Base-by-base conservation (phyloP, 2,888 invertebrate genomes). In the Drosophila kuntzei region DNA sequence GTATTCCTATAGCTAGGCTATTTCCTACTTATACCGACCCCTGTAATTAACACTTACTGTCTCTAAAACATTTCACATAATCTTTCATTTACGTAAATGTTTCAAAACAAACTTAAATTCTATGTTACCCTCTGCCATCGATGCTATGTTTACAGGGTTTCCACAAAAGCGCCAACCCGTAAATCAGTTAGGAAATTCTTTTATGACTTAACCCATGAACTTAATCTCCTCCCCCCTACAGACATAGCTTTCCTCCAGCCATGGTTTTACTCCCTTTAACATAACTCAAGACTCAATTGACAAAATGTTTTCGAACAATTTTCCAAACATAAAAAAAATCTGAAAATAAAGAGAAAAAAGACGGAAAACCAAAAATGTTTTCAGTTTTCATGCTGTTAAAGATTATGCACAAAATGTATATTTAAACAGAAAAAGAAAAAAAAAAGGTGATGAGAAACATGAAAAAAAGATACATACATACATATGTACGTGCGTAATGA, bases 361-460 rank as follows among this genome's bases (percentile, higher is more conserved):
- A 22, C 2, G 29, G 29, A 51, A 34, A 37, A n/a, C 27, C 20
- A 11, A 41, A 39, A 29, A 37, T 55, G 1, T 32, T 57, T 61
- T 61, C 32, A 27, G 27, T 47, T 57, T 43, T 71, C 18, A 44
- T 55, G 54, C 53, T 46, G 18, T 29, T 25, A 36, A 64, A 71
- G 39, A 53, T 60, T 57, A 53, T 59, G 64, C 60, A 53, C 57
- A 41, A 66, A 67, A 51, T 63, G 5, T 74, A 59, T 74, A 86
- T 76, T 76, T 80, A 60, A 85, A 71, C 4, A 0, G 5, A 11
- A 22, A 32, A 22, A 39, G 11, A 54, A 53, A 18, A 32, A 37
- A 44, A 36, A 32, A n/a, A n/a, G n/a, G n/a, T 32, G 9, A 41
- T 46, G 46, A 36, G 9, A 81, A 67, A 47, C 43, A 47, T 18